phyloP scores from a whole-genome alignment of 2,113 vertebrate genomes.

The Lophotis ruficrista region DNA sequence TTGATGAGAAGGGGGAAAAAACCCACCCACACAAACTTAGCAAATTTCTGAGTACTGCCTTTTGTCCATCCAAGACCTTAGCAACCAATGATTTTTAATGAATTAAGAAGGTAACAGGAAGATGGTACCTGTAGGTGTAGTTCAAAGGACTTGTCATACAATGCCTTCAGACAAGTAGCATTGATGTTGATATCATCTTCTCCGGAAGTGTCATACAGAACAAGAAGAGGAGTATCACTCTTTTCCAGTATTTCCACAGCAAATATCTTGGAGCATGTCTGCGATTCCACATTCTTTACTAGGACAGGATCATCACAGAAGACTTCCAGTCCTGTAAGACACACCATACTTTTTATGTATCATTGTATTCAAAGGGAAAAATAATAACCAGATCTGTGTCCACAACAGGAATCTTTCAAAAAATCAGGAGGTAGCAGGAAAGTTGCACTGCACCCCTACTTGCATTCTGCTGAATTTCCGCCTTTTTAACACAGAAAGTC shows the following conservation, averaged over 20 bases:
- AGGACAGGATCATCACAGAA: constrained; percentile 83
- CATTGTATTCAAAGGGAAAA: neutral
- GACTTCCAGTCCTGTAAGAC: constrained; percentile 84
- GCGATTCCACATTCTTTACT: constrained; percentile 80
- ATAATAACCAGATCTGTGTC: neutral
- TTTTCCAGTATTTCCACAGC: constrained; percentile 88
- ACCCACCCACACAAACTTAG: neutral
- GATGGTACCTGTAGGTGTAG: constrained; percentile 82
- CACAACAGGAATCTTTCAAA: neutral
- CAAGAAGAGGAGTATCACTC: constrained; percentile 77
- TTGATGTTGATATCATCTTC: constrained; percentile 93
- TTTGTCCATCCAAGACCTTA: neutral
- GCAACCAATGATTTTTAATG: neutral
- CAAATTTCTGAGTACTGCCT: neutral
- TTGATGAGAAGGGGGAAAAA: neutral
- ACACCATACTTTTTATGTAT: neutral
- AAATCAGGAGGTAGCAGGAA: neutral
- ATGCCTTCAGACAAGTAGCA: constrained; percentile 81
- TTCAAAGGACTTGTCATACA: constrained; percentile 85
- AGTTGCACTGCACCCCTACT: neutral
- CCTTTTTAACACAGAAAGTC: neutral
- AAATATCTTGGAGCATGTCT: constrained; percentile 86
- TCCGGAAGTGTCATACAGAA: constrained; percentile 93
- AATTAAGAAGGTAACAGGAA: neutral
- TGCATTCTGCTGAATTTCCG: neutral